phyloP scores from a whole-genome alignment of 2,113 vertebrate genomes.

The Atractosteus spatula region DNA sequence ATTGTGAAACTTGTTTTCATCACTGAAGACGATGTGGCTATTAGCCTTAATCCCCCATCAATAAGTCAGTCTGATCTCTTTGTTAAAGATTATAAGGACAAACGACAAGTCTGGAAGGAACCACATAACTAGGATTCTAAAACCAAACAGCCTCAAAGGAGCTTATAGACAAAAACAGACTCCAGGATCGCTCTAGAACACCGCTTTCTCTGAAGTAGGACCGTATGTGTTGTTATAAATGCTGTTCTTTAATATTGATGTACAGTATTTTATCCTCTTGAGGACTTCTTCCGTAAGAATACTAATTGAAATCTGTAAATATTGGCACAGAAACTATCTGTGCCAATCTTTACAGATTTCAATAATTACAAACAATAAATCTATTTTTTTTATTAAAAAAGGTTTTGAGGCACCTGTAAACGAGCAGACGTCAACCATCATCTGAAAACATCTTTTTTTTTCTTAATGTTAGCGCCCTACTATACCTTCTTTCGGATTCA shows the following conservation, averaged over 20 bases:
- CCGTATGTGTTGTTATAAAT: not conserved
- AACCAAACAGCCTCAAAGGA: slow-evolving; percentile 40
- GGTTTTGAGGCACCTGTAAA: too few relatives aligned
- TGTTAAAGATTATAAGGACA: slow-evolving; percentile 47
- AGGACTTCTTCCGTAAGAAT: too few relatives aligned
- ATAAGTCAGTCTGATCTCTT: slow-evolving; percentile 44
- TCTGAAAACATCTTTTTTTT: too few relatives aligned
- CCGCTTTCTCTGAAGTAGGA: not conserved
- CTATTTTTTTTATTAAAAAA: too few relatives aligned
- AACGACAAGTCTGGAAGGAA: slow-evolving; percentile 49
- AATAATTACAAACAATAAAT: too few relatives aligned
- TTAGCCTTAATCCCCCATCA: slow-evolving; percentile 44
- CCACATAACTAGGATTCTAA: slow-evolving; percentile 42
- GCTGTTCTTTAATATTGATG: not conserved
- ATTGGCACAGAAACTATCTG: slow-evolving; percentile 1
- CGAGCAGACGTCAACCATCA: too few relatives aligned
- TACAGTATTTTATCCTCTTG: not conserved
- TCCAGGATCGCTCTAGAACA: not conserved
- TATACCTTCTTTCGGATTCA: too few relatives aligned
- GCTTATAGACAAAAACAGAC: slow-evolving; percentile 48
- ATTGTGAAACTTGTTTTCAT: too few relatives aligned
- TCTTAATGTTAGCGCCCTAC: too few relatives aligned
- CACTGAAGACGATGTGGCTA: slow-evolving; percentile 25
- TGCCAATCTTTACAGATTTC: not conserved
- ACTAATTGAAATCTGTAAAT: too few relatives aligned